phyloP scores from a whole-genome alignment of 1,140 invertebrate species.

The Acromyrmex charruanus region DNA sequence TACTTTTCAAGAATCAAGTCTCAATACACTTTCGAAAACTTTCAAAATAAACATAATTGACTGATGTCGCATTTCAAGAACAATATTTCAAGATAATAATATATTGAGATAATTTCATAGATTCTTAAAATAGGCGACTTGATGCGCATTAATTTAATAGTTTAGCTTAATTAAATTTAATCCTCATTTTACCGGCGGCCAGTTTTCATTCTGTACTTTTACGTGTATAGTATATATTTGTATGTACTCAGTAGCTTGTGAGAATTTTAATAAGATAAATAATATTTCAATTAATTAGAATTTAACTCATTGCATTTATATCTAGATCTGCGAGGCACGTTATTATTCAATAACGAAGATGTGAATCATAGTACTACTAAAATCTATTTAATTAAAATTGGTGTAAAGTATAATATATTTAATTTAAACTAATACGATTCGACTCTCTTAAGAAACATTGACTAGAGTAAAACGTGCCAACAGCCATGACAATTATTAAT shows the following conservation, averaged over 20 bases:
- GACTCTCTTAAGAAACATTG: conserved; percentile 37
- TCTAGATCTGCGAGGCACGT: conserved; percentile 70
- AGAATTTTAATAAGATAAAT: conserved; percentile 33
- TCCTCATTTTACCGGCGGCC: conserved; percentile 65
- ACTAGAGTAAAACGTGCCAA: conserved; percentile 44
- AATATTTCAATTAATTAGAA: conserved; percentile 43
- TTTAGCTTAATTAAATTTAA: conserved; percentile 36
- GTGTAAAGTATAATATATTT: conserved; percentile 16
- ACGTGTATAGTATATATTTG: conserved; percentile 67
- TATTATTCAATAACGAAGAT: conserved; percentile 41
- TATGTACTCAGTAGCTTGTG: conserved; percentile 36
- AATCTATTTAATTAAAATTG: conserved; percentile 63
- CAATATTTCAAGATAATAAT: background rate
- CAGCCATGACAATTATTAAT: conserved; percentile 72
- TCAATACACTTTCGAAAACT: background rate
- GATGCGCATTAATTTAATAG: conserved; percentile 59
- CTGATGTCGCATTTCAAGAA: background rate
- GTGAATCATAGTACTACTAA: conserved; percentile 57
- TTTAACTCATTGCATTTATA: conserved; percentile 57
- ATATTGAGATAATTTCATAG: conserved; percentile 22
- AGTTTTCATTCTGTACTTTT: conserved; percentile 74
- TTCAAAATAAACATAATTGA: background rate
- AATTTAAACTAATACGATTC: conserved; percentile 42
- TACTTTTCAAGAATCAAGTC: too few relatives aligned
- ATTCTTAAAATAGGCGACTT: conserved; percentile 35